Evolutionary conservation across 2,888 invertebrate genomes (phyloP).

Genomic region (Muscina levida): DNA sequence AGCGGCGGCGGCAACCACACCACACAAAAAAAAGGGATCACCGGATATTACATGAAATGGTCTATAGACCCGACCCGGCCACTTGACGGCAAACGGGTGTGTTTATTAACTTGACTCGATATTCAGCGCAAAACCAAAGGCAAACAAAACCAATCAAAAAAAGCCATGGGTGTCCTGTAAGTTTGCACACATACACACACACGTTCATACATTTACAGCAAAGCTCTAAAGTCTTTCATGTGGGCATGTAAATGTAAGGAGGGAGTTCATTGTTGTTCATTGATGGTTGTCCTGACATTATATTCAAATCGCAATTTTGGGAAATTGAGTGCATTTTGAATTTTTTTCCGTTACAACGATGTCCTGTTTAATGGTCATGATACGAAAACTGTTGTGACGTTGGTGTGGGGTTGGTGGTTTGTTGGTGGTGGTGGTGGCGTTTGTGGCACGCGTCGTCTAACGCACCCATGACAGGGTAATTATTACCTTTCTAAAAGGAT

Average conservation of each 20-base stretch:
- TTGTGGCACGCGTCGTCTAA: slow-evolving; percentile 27
- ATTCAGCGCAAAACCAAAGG: neutral
- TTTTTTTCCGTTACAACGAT: slow-evolving; percentile 16
- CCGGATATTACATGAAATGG: slow-evolving; percentile 57
- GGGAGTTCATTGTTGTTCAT: neutral
- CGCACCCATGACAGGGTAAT: slow-evolving; percentile 15
- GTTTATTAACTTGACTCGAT: slow-evolving; percentile 55
- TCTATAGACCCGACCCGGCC: slow-evolving; percentile 28
- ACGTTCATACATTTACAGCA: neutral
- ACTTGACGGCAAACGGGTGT: slow-evolving; percentile 36
- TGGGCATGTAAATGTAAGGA: no score
- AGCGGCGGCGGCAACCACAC: neutral
- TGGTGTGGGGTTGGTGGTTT: neutral
- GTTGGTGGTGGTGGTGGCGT: slow-evolving; percentile 1
- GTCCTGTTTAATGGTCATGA: neutral
- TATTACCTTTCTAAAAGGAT: slow-evolving; percentile 36
- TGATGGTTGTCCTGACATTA: neutral
- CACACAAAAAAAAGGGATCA: slow-evolving; percentile 47
- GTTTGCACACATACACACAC: no score
- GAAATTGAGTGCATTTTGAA: slow-evolving; percentile 16
- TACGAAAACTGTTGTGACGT: neutral
- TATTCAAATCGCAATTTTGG: neutral
- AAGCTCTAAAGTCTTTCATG: slow-evolving; percentile 7
- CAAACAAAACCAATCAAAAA: neutral
- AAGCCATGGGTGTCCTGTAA: no score